These are phyloP conservation scores for Nematopogon swammerdamellus DNA, from an alignment of 2,888 invertebrate genomes.

Conservation along the genomic window DNA sequence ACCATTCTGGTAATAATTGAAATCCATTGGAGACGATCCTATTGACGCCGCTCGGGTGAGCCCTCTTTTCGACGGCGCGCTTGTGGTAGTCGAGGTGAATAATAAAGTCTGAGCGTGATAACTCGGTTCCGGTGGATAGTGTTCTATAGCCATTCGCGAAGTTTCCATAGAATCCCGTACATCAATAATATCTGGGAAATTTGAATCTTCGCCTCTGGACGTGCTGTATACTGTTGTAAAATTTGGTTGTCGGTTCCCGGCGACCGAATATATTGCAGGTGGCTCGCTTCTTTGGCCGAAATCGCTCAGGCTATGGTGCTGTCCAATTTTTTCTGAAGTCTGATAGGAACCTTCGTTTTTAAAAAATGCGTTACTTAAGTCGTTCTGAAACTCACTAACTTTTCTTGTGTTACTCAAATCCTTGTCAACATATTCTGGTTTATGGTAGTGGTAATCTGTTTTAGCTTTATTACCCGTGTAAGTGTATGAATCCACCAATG, in stretches of 20 bases:
- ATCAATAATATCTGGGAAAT: conserved; percentile 68
- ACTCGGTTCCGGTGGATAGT: conserved; percentile 54
- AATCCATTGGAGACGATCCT: conserved; percentile 41
- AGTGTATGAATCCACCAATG: conserved; percentile 51
- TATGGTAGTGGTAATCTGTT: conserved; percentile 30
- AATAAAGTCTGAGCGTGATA: conserved; percentile 58
- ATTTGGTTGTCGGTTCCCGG: conserved; percentile 67
- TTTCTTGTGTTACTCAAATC: conserved; percentile 27
- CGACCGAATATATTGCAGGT: conserved; percentile 72
- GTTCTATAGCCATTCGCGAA: conserved; percentile 28
- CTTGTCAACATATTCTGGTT: conserved; percentile 24
- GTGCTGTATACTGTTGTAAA: conserved; percentile 75
- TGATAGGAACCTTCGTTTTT: conserved; percentile 30
- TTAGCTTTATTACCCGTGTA: conserved; percentile 28
- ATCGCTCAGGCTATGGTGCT: conserved; percentile 34
- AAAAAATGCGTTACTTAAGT: conserved; percentile 26
- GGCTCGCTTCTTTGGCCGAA: conserved; percentile 51
- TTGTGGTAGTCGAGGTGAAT: conserved; percentile 28
- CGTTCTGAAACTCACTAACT: conserved; percentile 28
- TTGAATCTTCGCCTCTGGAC: conserved; percentile 61
- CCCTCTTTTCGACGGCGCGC: conserved; percentile 35
- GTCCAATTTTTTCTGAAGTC: conserved; percentile 23
- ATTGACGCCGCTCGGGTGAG: conserved; percentile 59
- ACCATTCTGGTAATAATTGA: conserved; percentile 58
- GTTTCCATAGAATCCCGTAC: conserved; percentile 50